phyloP scores from a whole-genome alignment of 2,113 vertebrate genomes.

The Charina bottae region DNA sequence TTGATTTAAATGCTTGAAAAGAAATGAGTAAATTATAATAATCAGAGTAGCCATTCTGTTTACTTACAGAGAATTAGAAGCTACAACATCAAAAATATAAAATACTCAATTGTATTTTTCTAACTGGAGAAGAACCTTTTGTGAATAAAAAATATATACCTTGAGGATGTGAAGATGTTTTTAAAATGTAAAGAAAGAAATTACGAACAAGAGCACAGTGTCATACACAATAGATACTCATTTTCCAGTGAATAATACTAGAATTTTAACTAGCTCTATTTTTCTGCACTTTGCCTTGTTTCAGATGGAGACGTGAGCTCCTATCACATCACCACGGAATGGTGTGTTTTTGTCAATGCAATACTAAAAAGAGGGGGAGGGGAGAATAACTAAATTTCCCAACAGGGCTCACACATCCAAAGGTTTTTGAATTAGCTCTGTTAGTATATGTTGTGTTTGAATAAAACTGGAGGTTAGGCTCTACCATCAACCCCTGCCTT shows the following conservation, averaged over 20 bases:
- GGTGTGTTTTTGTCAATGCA: constrained; percentile 22
- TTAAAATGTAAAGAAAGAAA: constrained; percentile 16
- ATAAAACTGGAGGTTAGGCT: constrained; percentile 50
- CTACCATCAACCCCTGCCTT: constrained; percentile 50
- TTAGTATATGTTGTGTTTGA: constrained; percentile 50
- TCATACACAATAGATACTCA: constrained; percentile 17
- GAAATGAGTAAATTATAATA: constrained; percentile 21
- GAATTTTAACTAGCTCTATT: constrained; percentile 47
- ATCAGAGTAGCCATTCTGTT: constrained; percentile 27
- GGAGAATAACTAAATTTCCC: constrained; percentile 19
- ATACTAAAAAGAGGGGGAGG: constrained; percentile 1
- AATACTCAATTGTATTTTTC: constrained; percentile 35
- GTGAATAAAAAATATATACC: constrained; percentile 13
- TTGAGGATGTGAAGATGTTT: background rate
- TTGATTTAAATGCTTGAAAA: constrained; percentile 50
- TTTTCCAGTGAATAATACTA: constrained; percentile 18
- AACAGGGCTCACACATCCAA: constrained; percentile 17
- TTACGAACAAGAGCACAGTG: background rate
- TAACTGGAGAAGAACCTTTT: constrained; percentile 24
- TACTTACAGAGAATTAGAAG: constrained; percentile 21
- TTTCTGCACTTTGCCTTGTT: constrained; percentile 8
- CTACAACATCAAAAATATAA: constrained; percentile 42
- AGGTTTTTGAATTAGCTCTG: constrained; percentile 45
- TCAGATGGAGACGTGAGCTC: rapidly evolving
- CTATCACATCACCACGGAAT: constrained; percentile 5